Base-by-base conservation (phyloP, 2,888 invertebrate genomes). In the Torymus aiolomorphi region DNA sequence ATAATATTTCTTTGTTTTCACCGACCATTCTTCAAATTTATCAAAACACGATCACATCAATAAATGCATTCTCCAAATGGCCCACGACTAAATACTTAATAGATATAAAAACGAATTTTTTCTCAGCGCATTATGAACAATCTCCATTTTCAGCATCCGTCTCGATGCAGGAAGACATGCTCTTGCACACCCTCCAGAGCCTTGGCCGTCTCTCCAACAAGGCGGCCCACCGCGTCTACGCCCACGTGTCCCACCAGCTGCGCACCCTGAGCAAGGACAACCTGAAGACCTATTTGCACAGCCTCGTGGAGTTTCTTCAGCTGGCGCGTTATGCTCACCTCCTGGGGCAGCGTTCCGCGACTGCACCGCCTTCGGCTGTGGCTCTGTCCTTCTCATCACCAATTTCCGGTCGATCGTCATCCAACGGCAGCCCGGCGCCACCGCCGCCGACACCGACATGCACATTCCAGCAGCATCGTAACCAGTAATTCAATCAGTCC, bases 171-270 rank as follows among this genome's bases (percentile, higher is more conserved):
- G 92, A 92, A 83, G 95, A 95, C 90, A 94, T 94, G 74, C 93
- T 94, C 18, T 88, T 94, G 83, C 94, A 94, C 90, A 94, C 95
- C 0, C 92, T 94, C 83, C 94, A 95, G 91, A 95, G 94, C 0
- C 94, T 95, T 79, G 95, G 95, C 18, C 91, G 94, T 18, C 92
- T 95, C 84, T 95, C 95, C 85, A 93, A 94, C 78, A 95, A 95
- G 89, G 93, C 95, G 14, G 94, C 94, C 69, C 92, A 94, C 72
- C 93, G 95, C 79, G 93, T 95, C 81, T 95, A 94, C 92, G 91
- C 93, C 85, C 93, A 93, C 89, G 92, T 95, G 83, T 92, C 94
- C 57, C 89, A 91, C 85, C 93, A 94, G 86, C 91, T 95, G 88
- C 92, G 92, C 85, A 86, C 84, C 3, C 76, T 90, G 5, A 87